Evolutionary conservation across 1,140 invertebrate genomes (phyloP).

Genomic region (Drosophila mayri): DNA sequence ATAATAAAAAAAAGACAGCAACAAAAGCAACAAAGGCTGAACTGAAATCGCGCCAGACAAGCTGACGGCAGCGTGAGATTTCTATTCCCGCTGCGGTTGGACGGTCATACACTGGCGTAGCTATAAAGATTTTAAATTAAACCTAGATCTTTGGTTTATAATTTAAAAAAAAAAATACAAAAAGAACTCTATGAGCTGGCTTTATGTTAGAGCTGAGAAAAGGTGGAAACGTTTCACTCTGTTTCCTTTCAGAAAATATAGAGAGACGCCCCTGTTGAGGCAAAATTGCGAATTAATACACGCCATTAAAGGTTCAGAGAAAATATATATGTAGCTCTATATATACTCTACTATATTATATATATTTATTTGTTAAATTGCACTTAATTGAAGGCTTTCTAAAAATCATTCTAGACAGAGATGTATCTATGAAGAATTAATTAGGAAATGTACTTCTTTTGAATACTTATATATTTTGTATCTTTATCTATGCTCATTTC

Average conservation of each 20-base stretch:
- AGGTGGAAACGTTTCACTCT: too few relatives aligned
- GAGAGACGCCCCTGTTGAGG: not conserved
- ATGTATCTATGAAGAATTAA: not conserved
- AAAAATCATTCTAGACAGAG: not conserved
- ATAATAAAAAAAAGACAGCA: slow-evolving; percentile 10
- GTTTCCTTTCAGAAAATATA: not conserved
- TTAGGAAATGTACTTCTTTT: not conserved
- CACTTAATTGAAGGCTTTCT: not conserved
- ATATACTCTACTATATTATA: not conserved
- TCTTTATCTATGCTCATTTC: not conserved
- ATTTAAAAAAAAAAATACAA: not conserved
- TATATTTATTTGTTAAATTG: not conserved
- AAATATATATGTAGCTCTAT: not conserved
- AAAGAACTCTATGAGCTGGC: not conserved
- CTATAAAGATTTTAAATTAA: not conserved
- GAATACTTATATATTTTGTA: not conserved
- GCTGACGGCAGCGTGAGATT: slow-evolving; percentile 79
- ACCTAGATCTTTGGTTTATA: too few relatives aligned
- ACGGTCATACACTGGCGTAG: slow-evolving; percentile 13
- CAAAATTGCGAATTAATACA: slow-evolving; percentile 14
- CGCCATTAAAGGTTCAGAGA: slow-evolving; percentile 1
- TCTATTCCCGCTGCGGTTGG: slow-evolving; percentile 54
- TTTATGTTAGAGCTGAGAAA: not conserved
- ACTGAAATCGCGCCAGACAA: slow-evolving; percentile 78
- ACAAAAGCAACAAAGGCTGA: slow-evolving; percentile 49